These are phyloP conservation scores for Porites cylindrica DNA, from an alignment of 92 coral and sea anemone species.

Conservation along the genomic window DNA sequence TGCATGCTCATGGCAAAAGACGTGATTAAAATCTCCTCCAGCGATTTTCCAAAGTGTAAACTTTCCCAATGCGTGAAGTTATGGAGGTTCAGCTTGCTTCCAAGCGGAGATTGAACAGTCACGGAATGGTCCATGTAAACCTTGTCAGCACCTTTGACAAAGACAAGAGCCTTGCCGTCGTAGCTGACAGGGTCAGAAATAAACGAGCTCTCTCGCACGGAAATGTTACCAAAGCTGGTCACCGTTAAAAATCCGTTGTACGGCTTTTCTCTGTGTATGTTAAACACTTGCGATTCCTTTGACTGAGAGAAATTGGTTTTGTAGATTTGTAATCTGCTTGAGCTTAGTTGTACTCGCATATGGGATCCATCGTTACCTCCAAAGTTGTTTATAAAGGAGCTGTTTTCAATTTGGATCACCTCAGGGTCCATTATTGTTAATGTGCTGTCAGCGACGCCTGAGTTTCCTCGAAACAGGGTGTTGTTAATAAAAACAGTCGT, in stretches of 20 bases:
- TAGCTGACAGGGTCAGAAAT: slow-evolving; percentile 14
- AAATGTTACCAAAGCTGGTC: slow-evolving; percentile 19
- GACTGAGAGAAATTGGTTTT: slow-evolving; percentile 26
- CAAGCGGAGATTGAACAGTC: neutral
- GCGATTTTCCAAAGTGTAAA: too few species aligned
- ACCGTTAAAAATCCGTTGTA: slow-evolving; percentile 35
- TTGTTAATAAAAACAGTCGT: neutral
- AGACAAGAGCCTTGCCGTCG: neutral
- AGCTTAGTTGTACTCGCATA: neutral
- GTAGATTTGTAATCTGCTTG: neutral
- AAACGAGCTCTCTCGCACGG: slow-evolving; percentile 23
- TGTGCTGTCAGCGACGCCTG: slow-evolving; percentile 12
- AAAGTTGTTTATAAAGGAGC: slow-evolving; percentile 16
- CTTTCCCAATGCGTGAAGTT: slow-evolving; percentile 33
- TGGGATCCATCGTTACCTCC: slow-evolving; percentile 31
- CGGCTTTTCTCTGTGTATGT: neutral
- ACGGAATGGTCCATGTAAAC: slow-evolving; percentile 29
- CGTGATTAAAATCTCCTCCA: neutral
- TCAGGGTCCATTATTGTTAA: neutral
- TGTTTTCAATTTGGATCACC: neutral
- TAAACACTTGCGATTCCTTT: neutral
- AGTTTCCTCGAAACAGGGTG: slow-evolving; percentile 28
- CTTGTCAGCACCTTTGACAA: slow-evolving; percentile 26
- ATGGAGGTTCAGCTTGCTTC: slow-evolving; percentile 21
- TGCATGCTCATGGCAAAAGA: slow-evolving; percentile 22